Evolutionary conservation across 1,140 invertebrate genomes (phyloP).

Genomic region (Tyrophagus putrescentiae): DNA sequence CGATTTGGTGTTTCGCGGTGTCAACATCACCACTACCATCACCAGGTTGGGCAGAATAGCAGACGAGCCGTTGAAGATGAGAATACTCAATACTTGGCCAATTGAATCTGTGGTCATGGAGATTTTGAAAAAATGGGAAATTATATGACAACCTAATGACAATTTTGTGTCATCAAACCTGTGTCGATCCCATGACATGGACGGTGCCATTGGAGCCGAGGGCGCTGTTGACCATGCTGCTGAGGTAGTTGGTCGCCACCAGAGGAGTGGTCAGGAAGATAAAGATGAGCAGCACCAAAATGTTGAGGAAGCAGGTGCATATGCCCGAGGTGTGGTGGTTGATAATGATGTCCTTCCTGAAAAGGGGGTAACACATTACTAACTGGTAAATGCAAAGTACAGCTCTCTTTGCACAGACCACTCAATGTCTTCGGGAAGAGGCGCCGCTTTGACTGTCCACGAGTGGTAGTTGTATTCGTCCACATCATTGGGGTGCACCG

Average conservation of each 20-base stretch:
- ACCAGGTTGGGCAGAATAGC: constrained; percentile 83
- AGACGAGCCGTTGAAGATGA: constrained; percentile 56
- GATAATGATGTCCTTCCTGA: constrained; percentile 71
- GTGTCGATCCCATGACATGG: too few relatives aligned
- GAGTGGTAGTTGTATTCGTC: constrained; percentile 45
- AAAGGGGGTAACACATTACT: constrained; percentile 1
- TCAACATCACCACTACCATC: constrained; percentile 69
- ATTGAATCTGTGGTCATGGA: constrained; percentile 23
- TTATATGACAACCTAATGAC: neutral
- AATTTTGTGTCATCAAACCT: too few relatives aligned
- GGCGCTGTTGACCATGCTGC: too few relatives aligned
- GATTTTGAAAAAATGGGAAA: neutral
- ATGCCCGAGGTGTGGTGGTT: constrained; percentile 70
- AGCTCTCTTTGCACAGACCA: constrained; percentile 38
- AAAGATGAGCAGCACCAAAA: constrained; percentile 58
- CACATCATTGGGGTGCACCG: neutral
- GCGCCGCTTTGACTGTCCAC: constrained; percentile 74
- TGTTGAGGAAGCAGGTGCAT: constrained; percentile 65
- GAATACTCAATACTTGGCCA: constrained; percentile 41
- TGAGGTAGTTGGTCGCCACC: constrained; percentile 49
- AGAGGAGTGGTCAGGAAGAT: constrained; percentile 82
- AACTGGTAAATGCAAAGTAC: neutral
- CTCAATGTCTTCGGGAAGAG: constrained; percentile 78
- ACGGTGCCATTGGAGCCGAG: too few relatives aligned
- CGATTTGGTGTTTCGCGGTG: constrained; percentile 78